Evolutionary conservation across 2,113 vertebrate genomes (phyloP), one percentile per base, ranked within the genome.

Genomic region (Holacanthus passer): DNA sequence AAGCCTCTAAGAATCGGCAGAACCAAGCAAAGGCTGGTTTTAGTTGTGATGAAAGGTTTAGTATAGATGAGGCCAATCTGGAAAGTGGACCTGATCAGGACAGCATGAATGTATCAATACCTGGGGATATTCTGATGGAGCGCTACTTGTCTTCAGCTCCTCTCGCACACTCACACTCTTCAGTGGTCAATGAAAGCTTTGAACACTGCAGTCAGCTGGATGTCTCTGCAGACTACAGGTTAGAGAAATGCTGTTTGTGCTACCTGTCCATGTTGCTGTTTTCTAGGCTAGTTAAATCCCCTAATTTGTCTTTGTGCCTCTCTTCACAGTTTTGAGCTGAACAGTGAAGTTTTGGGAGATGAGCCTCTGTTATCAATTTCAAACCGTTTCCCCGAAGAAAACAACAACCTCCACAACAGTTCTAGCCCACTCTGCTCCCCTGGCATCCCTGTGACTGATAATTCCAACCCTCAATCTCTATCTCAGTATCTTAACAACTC

Each of bases 131-230:
- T 8, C 22, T 95, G 2, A 91, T 97, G 95, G 95, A 95, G n/a
- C 94, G 95, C 50, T 97, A 96, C 62, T 88, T 97, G 45, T 32
- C 92, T 43, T 92, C 93, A 0, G 92, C 74, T 0, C 91, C 64
- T 0, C 47, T 37, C 27, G 76, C 83, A 72, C 6, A 82, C n/a
- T 79, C 86, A 0, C 85, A 91, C 0, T 89, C 89, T 16, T 95
- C 92, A 1, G 65, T 24, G 22, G 22, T 20, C 1, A 93, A 92
- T 39, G 89, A 88, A 50, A 78, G 84, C 64, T 86, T 89, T 0
- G 94, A 93, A 55, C 76, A 89, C 22, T 72, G 69, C 47, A 85
- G 22, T 79, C 81, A 92, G 14, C 69, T 94, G 77, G 96, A 96
- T 20, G 85, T 91, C 69, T 91, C 94, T 53, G 91, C 79, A 17